Evolutionary conservation across 2,113 vertebrate species (phyloP), one percentile per base, ranked within the genome.

Genomic region (Thinocorus orbignyianus): DNA sequence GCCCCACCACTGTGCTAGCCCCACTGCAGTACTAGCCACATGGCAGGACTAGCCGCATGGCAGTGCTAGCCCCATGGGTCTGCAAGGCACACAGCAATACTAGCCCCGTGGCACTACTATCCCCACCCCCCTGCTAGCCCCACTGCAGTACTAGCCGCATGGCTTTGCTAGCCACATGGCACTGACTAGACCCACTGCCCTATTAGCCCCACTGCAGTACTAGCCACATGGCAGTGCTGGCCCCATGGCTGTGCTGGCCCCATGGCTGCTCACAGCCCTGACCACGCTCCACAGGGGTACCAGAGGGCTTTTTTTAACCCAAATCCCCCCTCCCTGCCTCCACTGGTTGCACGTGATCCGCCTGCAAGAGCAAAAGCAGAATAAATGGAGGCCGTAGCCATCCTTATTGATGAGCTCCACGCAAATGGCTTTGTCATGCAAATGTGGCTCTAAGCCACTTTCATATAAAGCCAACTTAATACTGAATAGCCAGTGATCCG

Each of bases 341-440:
- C 14, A 26, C 35, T 20, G 73, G 54, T 16, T 10, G 77, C 49
- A 30, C 30, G 17, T n/a, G 68, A 69, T 39, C 28, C 39, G 2
- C 14, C 6, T 20, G 25, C 28, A 2, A 22, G 68, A 68, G 54
- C 26, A 11, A 7, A 15, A 16, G 62, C 8, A 54, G 65, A 8
- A 15, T 31, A 73, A 73, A 88, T 48, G 92, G 82, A 85, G 86
- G 13, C 86, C 3, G 55, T 11, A 48, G 89, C 89, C 86, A 17
- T 13, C 70, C 74, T 73, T 44, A 33, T 6, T 35, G 92, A 85
- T 26, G 82, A 88, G 82, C 11, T 31, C 17, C 86, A 22, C 82
- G 49, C 62, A 91, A 91, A 96, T 44, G 90, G 92, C 94, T 96
- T 94, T 96, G 94, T 96, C 95, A 96, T 95, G 94, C 95, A 93